Evolutionary conservation across 2,888 invertebrate genomes (phyloP), one percentile per base, ranked within the genome.

Genomic region (Stenodema calcarata): DNA sequence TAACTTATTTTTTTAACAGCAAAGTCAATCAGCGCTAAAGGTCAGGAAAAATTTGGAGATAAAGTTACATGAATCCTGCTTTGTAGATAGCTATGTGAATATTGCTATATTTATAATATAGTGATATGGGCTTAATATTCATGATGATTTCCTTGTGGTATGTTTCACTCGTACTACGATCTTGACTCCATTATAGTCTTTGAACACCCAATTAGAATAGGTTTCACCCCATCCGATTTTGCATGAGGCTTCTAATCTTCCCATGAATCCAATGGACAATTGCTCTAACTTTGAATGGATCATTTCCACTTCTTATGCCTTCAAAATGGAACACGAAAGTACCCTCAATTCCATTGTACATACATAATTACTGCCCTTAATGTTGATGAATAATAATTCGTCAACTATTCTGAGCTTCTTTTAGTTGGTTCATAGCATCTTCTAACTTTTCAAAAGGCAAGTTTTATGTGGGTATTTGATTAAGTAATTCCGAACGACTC

Each of bases 1-100:
- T 16, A 44, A 78, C 47, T 73, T 80, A 81, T 87, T 88, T 87
- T 82, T 89, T 87, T 78, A 86, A 87, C 88, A 89, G 89, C 89
- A 28, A 88, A 89, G 88, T 87, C 89, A 86, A 88, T 89, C 87
- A 88, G 88, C 86, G 88, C 89, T 62, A 89, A 89, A 89, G 89
- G 89, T 89, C 88, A 89, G 89, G 87, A 86, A 30, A 2, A 70
- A 16, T 16, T 84, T 84, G 70, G 70, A 82, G 35, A 82, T 82
- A 27, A 84, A 44, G 16, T 30, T 83, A 44, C 42, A 69, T 42
- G 78, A 85, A 76, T 83, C 44, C 79, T 41, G 87, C 85, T 85
- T 87, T 87, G 84, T 87, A 87, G 85, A 85, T 85, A 85, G 84
- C 85, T 78, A 76, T 27, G 44, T 83, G 83, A 86, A 86, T 27